These are phyloP conservation scores for Salpingus planirostris DNA, from an alignment of 2,888 invertebrate genomes.

Conservation along the genomic window DNA sequence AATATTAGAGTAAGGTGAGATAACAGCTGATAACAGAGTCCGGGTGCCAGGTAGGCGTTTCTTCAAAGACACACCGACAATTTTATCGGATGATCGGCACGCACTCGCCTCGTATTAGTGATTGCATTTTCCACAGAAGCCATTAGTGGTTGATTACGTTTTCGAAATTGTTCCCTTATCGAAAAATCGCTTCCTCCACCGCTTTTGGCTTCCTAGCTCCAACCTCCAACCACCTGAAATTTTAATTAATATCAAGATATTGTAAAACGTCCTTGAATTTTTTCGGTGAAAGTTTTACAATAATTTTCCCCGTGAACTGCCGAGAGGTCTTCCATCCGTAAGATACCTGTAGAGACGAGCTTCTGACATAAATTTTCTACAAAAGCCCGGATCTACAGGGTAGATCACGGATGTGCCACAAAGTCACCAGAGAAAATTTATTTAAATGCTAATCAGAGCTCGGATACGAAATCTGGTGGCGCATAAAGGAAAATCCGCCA, in stretches of 20 bases:
- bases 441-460: too few species aligned
- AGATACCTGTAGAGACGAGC: conserved; percentile 99
- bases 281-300: too few species aligned
- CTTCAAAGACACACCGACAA: conserved; percentile 22
- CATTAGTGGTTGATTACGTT: conserved; percentile 17
- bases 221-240: too few species aligned
- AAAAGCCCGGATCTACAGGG: conserved; percentile 99
- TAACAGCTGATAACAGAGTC: conserved; percentile 20
- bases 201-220: too few species aligned
- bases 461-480: too few species aligned
- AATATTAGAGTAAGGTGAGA: conserved; percentile 17
- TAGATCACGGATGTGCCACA: conserved; percentile 98
- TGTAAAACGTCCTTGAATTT: too few species aligned
- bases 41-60: conserved; percentile 23
- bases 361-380: conserved; percentile 85
- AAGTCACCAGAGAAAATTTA: too few species aligned
- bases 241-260: too few species aligned
- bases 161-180: conserved; percentile 13
- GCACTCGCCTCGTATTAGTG: conserved; percentile 22
- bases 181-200: too few species aligned
- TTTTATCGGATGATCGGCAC: conserved; percentile 23
- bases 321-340: conserved; percentile 89
- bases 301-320: too few species aligned
- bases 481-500: too few species aligned
- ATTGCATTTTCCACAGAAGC: conserved; percentile 13